Evolutionary conservation across 2,113 vertebrate genomes (phyloP), one percentile per base, ranked within the genome.

Genomic region (Myrmophylax atrothorax): DNA sequence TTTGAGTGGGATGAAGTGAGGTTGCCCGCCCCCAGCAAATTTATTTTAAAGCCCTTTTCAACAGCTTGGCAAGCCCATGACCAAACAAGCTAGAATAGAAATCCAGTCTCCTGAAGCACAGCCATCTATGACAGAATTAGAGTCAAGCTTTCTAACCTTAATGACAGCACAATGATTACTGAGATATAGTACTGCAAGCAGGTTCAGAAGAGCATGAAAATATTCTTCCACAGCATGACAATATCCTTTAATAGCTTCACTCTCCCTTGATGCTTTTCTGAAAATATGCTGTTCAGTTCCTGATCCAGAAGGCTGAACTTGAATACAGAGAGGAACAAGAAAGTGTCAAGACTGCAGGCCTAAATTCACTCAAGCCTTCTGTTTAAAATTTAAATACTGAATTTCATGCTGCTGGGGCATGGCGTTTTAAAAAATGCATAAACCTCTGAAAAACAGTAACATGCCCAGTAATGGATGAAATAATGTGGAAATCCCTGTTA

Each of bases 331-430:
- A 75, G 18, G 38, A 89, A 44, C 7, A 77, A 67, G 59, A 28
- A 86, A 79, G 31, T 22, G 31, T 37, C 75, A 85, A 50, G 49
- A 46, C 1, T 80, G 24, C 42, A 64, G 37, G 25, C 12, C 53
- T 81, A 70, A 75, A 63, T 62, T 94, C 74, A 89, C 58, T 93
- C 23, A 78, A 79, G 60, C 26, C 25, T 73, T 73, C 49, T 87
- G 63, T 89, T 97, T 93, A 96, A 96, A 91, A 81, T 89, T 96
- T 96, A 87, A 96, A 91, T 47, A 85, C 23, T 37, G 47, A 74
- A 58, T 88, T 91, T 90, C 70, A 55, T 91, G 42, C 67, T 91
- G 18, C 59, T 79, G 29, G 42, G 23, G 19, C 49, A 62, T 33
- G 35, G 11, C 29, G 52, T 60, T 93, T 91, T 94, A 76, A 96